These are phyloP conservation scores for Holocentrus rufus DNA, from an alignment of 2,797 vertebrate species.

Conservation along the genomic window DNA sequence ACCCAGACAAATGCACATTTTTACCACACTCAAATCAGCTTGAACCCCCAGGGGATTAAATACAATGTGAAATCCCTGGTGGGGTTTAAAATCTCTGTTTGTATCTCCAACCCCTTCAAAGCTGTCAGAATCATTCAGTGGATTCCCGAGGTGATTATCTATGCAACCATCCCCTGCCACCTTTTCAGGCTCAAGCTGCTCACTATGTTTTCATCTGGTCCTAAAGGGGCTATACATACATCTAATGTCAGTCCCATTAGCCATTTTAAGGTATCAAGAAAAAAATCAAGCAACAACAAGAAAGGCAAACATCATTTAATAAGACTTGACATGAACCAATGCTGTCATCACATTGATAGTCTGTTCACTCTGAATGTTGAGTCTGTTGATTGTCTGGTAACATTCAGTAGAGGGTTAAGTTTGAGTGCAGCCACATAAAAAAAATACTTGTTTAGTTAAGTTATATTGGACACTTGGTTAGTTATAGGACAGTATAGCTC, in stretches of 20 bases:
- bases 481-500: no score
- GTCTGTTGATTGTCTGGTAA: no score
- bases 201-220: conserved; percentile 30
- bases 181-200: conserved; percentile 29
- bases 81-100: conserved; percentile 54
- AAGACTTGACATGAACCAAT: no score
- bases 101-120: conserved; percentile 39
- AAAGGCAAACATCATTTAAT: no score
- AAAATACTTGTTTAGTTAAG: no score
- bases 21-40: conserved; percentile 45
- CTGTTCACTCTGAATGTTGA: no score
- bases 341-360: no score
- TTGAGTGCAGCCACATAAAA: no score
- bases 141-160: conserved; percentile 41
- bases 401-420: no score
- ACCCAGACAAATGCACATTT: conserved; percentile 15
- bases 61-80: conserved; percentile 43
- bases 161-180: conserved; percentile 29
- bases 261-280: neutral
- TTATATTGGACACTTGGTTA: no score
- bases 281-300: conserved; percentile 13
- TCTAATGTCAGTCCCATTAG: neutral
- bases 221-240: neutral
- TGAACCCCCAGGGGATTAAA: conserved; percentile 54
- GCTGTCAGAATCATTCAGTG: conserved; percentile 46